phyloP scores from a whole-genome alignment of 2,113 vertebrate species.

The Tupaia chinensis region DNA sequence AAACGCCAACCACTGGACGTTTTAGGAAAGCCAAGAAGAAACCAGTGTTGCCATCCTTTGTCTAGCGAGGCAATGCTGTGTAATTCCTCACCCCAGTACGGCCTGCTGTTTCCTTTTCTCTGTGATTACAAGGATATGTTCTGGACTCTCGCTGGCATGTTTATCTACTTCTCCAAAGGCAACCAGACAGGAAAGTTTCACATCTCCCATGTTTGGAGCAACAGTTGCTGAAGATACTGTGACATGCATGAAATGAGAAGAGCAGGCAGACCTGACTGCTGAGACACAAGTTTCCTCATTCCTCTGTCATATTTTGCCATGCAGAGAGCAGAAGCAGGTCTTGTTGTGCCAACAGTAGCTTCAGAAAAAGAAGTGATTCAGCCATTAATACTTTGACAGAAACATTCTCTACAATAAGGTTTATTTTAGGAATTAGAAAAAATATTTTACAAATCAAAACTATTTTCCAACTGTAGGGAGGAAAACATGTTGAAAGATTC shows the following conservation, averaged over 20 bases:
- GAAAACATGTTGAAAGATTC: background rate
- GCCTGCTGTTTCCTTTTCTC: background rate
- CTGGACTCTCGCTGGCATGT: background rate
- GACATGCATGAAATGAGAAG: background rate
- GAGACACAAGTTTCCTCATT: background rate
- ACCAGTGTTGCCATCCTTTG: background rate
- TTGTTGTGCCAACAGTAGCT: slow-evolving; percentile 39
- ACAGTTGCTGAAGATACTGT: background rate
- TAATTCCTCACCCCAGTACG: background rate
- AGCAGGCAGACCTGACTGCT: background rate
- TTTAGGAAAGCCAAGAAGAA: background rate
- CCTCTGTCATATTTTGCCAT: slow-evolving; percentile 21
- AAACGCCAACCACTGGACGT: background rate
- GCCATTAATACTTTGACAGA: slow-evolving; percentile 47
- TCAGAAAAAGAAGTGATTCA: slow-evolving; percentile 51
- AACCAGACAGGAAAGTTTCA: slow-evolving; percentile 41
- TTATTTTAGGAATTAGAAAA: slow-evolving; percentile 47
- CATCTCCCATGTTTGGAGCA: background rate
- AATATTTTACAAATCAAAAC: slow-evolving; percentile 7
- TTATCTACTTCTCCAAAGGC: slow-evolving; percentile 45
- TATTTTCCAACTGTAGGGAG: background rate
- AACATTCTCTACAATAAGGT: background rate
- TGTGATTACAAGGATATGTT: background rate
- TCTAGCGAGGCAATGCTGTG: background rate
- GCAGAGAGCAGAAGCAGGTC: slow-evolving; percentile 14